Conservation (phyloP, 2,113 vertebrate genomes). For the Thamnaconus septentrionalis region DNA sequence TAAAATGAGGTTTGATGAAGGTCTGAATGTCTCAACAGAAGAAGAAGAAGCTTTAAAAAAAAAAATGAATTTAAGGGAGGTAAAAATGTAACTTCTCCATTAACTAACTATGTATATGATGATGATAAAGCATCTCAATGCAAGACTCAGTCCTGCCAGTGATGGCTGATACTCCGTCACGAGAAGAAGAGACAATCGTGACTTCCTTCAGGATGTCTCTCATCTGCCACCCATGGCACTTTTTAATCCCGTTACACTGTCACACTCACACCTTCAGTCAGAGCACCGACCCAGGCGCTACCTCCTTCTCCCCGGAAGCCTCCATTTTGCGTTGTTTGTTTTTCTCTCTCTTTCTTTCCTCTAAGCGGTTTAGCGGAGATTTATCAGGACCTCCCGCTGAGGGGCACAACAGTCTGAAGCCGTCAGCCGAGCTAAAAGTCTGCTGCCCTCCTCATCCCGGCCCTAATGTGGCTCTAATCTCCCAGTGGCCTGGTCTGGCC, state of each 20-base stretch:
- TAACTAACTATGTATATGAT: too few species aligned
- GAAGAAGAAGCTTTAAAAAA: too few species aligned
- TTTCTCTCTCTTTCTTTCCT: not conserved
- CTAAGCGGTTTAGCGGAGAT: slow-evolving; percentile 25
- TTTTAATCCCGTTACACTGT: slow-evolving; percentile 15
- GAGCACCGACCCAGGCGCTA: too few species aligned
- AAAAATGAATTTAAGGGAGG: too few species aligned
- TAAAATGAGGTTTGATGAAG: too few species aligned
- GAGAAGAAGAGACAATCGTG: too few species aligned
- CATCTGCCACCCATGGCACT: not conserved
- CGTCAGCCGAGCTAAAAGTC: slow-evolving; percentile 21
- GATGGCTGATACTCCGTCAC: too few species aligned
- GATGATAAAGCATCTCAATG: not conserved
- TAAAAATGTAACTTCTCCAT: too few species aligned
- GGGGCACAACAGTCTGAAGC: slow-evolving; percentile 24
- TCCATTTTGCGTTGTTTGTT: slow-evolving; percentile 50
- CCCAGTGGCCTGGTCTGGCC: slow-evolving; percentile 15
- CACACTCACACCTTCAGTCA: too few species aligned
- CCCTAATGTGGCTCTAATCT: slow-evolving; percentile 51
- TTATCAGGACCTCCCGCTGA: slow-evolving; percentile 41
- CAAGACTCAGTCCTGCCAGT: not conserved
- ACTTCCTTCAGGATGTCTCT: too few species aligned
- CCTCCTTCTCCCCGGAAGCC: not conserved
- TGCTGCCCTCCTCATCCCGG: slow-evolving; percentile 10
- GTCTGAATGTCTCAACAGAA: too few species aligned